These are phyloP conservation scores for Scolopax rusticola DNA, from an alignment of 2,797 vertebrate species.

Conservation along the genomic window DNA sequence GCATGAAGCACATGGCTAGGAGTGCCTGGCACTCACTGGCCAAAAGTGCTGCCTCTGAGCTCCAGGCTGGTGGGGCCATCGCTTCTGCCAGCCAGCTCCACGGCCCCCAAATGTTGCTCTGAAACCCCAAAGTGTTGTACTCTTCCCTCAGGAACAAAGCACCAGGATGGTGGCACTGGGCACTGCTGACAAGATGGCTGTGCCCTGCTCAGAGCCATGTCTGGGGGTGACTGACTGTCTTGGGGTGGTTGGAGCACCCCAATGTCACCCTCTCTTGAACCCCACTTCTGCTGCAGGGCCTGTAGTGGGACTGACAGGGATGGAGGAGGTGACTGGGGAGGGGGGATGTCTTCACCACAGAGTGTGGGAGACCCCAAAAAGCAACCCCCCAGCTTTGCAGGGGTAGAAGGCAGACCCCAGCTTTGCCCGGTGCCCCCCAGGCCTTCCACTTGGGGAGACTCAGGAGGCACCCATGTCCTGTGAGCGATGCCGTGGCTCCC, in stretches of 20 bases:
- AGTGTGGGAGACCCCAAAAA: neutral
- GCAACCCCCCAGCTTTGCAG: too few species aligned
- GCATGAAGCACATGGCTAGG: accelerated
- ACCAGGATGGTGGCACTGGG: accelerated
- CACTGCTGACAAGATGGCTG: accelerated
- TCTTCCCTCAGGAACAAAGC: accelerated
- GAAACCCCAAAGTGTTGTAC: accelerated
- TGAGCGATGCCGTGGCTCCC: accelerated
- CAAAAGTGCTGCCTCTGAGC: accelerated
- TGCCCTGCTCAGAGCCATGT: neutral
- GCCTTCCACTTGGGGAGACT: neutral
- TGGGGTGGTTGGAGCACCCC: accelerated
- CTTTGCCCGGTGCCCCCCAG: accelerated
- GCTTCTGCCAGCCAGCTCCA: neutral
- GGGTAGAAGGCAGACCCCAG: neutral
- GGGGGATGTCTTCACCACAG: neutral
- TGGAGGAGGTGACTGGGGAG: accelerated
- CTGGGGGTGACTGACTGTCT: too few species aligned
- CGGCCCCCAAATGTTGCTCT: accelerated
- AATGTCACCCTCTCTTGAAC: neutral
- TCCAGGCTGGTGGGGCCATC: accelerated
- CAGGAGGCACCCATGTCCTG: accelerated
- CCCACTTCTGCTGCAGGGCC: accelerated
- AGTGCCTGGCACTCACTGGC: accelerated
- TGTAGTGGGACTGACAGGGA: neutral